phyloP scores from a whole-genome alignment of 2,113 vertebrate species.

The Lophochroa leadbeateri region DNA sequence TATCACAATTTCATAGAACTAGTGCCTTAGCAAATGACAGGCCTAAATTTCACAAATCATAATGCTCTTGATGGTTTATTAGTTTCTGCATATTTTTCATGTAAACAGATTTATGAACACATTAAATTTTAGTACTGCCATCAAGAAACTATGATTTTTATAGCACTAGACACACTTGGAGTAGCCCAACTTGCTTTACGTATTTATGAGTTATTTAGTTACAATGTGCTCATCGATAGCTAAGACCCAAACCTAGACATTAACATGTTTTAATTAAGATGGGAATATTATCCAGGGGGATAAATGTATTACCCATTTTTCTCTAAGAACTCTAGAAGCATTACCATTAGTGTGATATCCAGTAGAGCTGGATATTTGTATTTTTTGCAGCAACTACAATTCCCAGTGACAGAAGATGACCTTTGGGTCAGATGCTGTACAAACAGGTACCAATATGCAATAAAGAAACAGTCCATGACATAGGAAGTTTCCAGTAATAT shows the following conservation, averaged over 20 bases:
- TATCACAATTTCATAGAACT: neutral
- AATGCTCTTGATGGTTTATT: neutral
- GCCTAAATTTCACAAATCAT: neutral
- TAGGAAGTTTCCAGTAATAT: neutral
- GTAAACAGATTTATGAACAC: neutral
- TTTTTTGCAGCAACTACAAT: neutral
- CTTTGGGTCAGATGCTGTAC: neutral
- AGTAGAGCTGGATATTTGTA: neutral
- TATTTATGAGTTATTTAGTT: constrained; percentile 14
- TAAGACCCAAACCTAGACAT: neutral
- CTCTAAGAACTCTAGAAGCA: neutral
- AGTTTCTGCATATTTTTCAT: constrained; percentile 18
- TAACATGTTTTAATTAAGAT: constrained; percentile 11
- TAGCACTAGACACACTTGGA: neutral
- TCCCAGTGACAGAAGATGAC: neutral
- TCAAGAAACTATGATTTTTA: constrained; percentile 44
- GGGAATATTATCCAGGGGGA: neutral
- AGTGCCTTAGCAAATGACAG: neutral
- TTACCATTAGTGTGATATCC: neutral
- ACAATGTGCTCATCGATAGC: neutral
- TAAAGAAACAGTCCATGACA: neutral
- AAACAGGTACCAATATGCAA: neutral
- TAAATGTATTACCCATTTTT: neutral
- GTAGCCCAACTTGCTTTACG: neutral
- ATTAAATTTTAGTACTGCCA: neutral